Evolutionary conservation across 2,797 vertebrate species (phyloP).

Genomic region (Manis javanica): DNA sequence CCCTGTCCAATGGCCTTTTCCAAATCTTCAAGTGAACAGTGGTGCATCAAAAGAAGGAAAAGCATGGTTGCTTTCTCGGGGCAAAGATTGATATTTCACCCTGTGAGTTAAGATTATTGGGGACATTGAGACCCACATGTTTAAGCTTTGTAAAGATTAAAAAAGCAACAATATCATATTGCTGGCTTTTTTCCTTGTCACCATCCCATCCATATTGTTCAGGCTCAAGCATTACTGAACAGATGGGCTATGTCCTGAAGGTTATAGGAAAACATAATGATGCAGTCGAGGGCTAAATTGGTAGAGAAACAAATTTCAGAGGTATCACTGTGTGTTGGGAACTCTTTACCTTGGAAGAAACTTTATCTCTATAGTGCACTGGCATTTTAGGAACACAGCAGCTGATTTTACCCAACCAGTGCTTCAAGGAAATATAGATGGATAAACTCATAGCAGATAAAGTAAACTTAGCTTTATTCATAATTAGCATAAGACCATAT

Average conservation of each 20-base stretch:
- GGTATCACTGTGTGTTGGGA: neutral
- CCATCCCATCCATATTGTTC: neutral
- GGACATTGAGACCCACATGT: neutral
- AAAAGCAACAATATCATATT: neutral
- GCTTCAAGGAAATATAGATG: neutral
- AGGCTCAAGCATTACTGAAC: neutral
- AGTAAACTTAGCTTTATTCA: neutral
- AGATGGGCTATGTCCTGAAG: conserved; percentile 39
- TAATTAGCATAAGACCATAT: neutral
- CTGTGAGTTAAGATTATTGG: neutral
- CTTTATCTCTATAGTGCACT: neutral
- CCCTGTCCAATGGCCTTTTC: neutral
- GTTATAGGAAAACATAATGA: conserved; percentile 9
- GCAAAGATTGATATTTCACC: neutral
- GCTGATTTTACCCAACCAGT: neutral
- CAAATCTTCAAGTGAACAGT: neutral
- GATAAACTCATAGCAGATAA: neutral
- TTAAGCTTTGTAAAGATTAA: neutral
- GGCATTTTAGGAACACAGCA: neutral
- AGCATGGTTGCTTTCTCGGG: neutral
- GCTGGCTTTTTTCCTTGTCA: neutral
- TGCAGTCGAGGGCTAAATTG: neutral
- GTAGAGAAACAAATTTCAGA: neutral
- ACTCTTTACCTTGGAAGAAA: neutral
- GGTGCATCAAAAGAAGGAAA: neutral